Evolutionary conservation across 2,888 invertebrate species (phyloP), one percentile per base, ranked within the genome.

Genomic region (Eumacrocentrus americanus): DNA sequence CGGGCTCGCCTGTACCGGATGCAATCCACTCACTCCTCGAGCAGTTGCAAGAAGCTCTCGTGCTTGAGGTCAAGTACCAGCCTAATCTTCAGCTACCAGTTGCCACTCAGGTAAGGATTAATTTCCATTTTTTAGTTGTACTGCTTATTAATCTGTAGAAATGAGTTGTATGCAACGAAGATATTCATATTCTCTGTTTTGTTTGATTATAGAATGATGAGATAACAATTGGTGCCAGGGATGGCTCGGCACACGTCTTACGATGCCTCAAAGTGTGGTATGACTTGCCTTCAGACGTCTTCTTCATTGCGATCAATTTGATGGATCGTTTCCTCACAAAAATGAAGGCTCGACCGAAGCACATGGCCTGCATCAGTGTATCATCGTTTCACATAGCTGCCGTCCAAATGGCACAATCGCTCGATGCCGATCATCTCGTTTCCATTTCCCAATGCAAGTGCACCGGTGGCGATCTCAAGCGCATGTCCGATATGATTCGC

Each of bases 381-480:
- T 89, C 93, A 63, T 91, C 93, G 70, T 90, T 94, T 83, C 89
- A 92, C 82, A 86, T 94, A 73, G 93, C 94, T 61, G 89, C 91
- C 70, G 84, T 86, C 75, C 87, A 89, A 60, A 83, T 87, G 61
- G 84, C 85, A 63, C 82, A 86, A 67, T 82, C 87, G 56, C 83
- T 86, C 65, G 84, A 87, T 75, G 84, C 88, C 53, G 87, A 88
- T 67, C 90, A 91, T 76, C 81, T 92, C 61, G 89, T 84, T 47
- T 84, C 84, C 1, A 85, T 87, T 64, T 87, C 87, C 0, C 88
- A 91, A 80, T 92, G 91, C 74, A 90, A 91, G 74, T 94, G 94
- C 82, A 91, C 92, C 22, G 87, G 89, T 53, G 89, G 92, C 70
- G 95, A 95, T 83, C 87, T 95, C 73, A 82, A 87, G 18, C 89